phyloP scores from a whole-genome alignment of 2,797 vertebrate genomes.

The Cyclura pinguis region DNA sequence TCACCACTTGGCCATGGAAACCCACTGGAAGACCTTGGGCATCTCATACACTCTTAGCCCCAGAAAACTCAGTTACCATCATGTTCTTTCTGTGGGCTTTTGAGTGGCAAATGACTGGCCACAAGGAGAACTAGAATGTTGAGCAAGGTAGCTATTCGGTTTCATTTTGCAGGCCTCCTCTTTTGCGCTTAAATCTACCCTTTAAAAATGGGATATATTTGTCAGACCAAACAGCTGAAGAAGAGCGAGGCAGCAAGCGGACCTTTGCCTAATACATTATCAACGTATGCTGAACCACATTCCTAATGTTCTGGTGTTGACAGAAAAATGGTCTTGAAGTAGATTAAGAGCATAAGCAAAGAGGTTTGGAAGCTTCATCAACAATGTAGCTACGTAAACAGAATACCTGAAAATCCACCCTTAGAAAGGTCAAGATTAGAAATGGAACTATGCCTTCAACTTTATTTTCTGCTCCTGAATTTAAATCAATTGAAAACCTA shows the following conservation, averaged over 20 bases:
- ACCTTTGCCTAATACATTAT: conserved; percentile 61
- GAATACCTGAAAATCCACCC: conserved; percentile 25
- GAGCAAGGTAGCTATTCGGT: too few species aligned
- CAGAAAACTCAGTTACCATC: too few species aligned
- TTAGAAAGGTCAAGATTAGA: conserved; percentile 1
- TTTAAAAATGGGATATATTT: neutral
- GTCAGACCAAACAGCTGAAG: conserved; percentile 45
- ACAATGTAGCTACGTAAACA: conserved; percentile 31
- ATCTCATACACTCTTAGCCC: too few species aligned
- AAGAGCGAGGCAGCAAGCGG: conserved; percentile 58
- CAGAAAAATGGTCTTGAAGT: conserved; percentile 35
- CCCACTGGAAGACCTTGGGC: too few species aligned
- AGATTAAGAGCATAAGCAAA: conserved; percentile 24
- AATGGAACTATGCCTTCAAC: neutral
- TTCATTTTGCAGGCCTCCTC: too few species aligned
- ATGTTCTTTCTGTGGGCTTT: too few species aligned
- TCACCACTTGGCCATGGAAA: too few species aligned
- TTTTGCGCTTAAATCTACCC: too few species aligned
- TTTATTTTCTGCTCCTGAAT: conserved; percentile 47
- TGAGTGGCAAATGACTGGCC: too few species aligned
- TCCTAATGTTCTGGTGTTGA: conserved; percentile 52
- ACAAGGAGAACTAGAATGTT: too few species aligned
- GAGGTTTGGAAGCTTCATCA: conserved; percentile 28
- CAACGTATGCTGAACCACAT: conserved; percentile 46
- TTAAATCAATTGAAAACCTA: conserved; percentile 76